Evolutionary conservation across 2,888 invertebrate genomes (phyloP).

Genomic region (Zhengitettix transpicula): DNA sequence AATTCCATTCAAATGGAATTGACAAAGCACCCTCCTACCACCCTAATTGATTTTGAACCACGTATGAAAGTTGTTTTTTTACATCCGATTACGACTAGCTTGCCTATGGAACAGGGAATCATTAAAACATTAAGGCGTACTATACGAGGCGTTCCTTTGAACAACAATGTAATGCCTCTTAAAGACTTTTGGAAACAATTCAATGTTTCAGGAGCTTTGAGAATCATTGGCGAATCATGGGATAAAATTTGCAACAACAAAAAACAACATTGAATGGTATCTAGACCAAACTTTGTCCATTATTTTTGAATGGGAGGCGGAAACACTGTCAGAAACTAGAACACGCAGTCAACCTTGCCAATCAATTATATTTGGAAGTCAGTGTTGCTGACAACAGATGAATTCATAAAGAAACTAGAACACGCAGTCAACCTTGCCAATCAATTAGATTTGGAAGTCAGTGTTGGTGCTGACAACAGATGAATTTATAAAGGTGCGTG

Average conservation of each 20-base stretch:
- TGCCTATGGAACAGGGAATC: not conserved
- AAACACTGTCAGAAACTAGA: not conserved
- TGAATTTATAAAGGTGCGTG: not conserved
- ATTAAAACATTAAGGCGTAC: not conserved
- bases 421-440: no score
- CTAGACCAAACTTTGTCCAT: not conserved
- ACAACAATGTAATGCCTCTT: not conserved
- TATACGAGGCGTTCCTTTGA: not conserved
- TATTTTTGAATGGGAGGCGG: not conserved
- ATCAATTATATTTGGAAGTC: not conserved
- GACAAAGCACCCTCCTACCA: not conserved
- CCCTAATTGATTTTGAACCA: not conserved
- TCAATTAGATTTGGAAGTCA: no score
- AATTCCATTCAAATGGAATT: not conserved
- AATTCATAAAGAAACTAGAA: not conserved
- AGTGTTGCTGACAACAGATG: not conserved
- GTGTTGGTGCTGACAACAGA: not conserved
- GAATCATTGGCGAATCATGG: not conserved
- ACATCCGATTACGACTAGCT: not conserved
- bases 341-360: not conserved
- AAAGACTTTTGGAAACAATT: not conserved
- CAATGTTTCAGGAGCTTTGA: not conserved
- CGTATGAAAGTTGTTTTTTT: not conserved
- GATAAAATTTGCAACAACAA: not conserved
- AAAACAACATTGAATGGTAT: not conserved